These are phyloP conservation scores for Callimorpha dominula DNA, from an alignment of 2,888 invertebrate species.

Conservation along the genomic window DNA sequence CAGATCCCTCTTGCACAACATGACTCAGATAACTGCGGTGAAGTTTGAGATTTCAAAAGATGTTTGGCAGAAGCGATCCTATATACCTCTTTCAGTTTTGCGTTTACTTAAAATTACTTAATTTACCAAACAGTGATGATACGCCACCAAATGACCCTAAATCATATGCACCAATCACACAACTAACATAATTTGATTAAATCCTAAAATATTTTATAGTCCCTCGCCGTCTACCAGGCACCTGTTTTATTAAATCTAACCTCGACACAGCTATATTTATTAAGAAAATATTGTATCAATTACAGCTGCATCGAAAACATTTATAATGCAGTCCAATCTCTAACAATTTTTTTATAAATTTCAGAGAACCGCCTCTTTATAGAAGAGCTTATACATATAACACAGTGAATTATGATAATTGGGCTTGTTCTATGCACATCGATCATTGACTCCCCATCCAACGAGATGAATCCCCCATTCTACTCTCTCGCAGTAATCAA, in stretches of 20 bases:
- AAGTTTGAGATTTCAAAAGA: no score
- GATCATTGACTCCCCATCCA: constrained; percentile 53
- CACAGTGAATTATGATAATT: constrained; percentile 55
- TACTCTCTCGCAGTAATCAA: constrained; percentile 43
- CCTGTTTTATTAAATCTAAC: neutral
- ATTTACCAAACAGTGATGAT: no score
- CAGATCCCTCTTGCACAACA: no score
- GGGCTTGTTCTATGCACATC: constrained; percentile 47
- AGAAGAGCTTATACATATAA: constrained; percentile 8
- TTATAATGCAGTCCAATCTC: neutral
- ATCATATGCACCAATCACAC: no score
- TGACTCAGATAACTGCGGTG: no score
- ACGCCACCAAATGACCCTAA: no score
- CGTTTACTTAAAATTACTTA: no score
- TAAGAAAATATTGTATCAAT: neutral
- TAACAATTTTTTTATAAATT: neutral
- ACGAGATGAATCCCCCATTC: constrained; percentile 31
- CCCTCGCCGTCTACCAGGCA: no score
- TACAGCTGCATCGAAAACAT: neutral
- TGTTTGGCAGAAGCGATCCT: no score
- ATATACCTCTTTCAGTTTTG: no score
- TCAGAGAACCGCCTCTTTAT: neutral
- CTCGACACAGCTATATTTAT: neutral
- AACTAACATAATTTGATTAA: no score
- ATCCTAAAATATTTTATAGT: no score